Base-by-base conservation (phyloP, 23 tunicate genomes). In the Halocynthia aurantium region DNA sequence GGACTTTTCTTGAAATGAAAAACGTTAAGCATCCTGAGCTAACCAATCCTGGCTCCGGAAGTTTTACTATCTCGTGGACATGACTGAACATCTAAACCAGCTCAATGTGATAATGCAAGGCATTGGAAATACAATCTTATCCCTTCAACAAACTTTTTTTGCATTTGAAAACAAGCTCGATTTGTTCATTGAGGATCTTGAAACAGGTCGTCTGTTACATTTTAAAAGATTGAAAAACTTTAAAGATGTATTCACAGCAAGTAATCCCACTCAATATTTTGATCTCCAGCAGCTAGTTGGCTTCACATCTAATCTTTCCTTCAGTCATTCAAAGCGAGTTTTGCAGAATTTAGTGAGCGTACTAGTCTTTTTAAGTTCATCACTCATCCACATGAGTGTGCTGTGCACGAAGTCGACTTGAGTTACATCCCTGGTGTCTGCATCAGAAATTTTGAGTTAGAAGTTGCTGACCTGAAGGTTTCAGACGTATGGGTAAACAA, bases 311-410 rank as follows among this genome's bases (percentile, higher is more conserved):
- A 50, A 66, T 78, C 82, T 78, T n/a, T n/a, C 61, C 61, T 67
- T 73, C 82, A 78, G 61, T 78, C 82, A 78, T 78, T 78, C 61
- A 66, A 78, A 78, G 82, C 22, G 61, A 61, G 82, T 61, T 78
- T 78, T 78, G 82, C n/a, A 66, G 75, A 78, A 78, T 78, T 78
- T 66, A 44, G 82, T 65, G 82, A 67, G 82, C 61, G 82, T 73
- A 78, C 75, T 78, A 51, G 31, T 76, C 72, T 76, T 76, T 76
- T 75, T 75, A 76, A 21, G 72, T 76, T 61, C 81, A 78, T 78
- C 61, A 67, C 82, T 67, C 75, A 78, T 78, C 82, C 82, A 52
- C 82, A 76, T 76, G 82, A 78, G 60, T 78, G 75, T 78, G 82
- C 75, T 67, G 60, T 67, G 61, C 44, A 78, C 61, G 75, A 78